A percentile compares a stretch with the other conserved stretches of the same genome.
phyloP scores from a whole-genome alignment of 37 sponge, comb jelly and placozoan genomes.

The Axinella damicornis region DNA sequence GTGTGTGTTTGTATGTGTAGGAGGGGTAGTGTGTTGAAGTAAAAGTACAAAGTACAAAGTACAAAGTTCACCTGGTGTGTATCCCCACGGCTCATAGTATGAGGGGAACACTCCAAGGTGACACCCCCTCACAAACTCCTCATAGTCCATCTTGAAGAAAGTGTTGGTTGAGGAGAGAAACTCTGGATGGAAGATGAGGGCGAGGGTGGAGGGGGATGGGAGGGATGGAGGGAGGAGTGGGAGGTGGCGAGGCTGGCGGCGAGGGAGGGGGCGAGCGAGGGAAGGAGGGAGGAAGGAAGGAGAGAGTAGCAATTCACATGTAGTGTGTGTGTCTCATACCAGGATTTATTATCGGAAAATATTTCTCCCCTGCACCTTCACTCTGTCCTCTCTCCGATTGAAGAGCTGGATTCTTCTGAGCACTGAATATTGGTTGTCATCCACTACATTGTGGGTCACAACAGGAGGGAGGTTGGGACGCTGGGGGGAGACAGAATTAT shows the following conservation, averaged over 20 bases:
- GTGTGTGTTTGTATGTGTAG: too few species aligned
- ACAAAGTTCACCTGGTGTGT: slow-evolving; percentile 89
- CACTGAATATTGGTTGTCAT: slow-evolving; percentile 78
- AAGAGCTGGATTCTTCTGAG: slow-evolving; percentile 91
- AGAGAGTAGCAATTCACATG: not conserved
- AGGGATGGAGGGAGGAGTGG: not conserved
- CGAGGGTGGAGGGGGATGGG: not conserved
- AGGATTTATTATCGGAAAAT: too few species aligned
- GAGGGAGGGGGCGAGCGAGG: too few species aligned
- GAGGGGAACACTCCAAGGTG: slow-evolving; percentile 99
- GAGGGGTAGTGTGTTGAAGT: not conserved
- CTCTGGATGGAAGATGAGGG: slow-evolving; percentile 95
- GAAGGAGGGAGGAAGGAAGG: not conserved
- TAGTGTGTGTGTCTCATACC: too few species aligned
- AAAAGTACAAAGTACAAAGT: not conserved
- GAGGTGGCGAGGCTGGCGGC: not conserved
- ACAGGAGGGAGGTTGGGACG: slow-evolving; percentile 77
- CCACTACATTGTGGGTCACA: slow-evolving; percentile 93
- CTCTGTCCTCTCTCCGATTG: slow-evolving; percentile 88
- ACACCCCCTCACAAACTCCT: slow-evolving; percentile 98
- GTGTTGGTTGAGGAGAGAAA: slow-evolving; percentile 98
- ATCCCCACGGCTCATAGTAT: slow-evolving; percentile 99
- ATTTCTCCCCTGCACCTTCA: slow-evolving; percentile 87
- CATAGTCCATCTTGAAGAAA: slow-evolving; percentile 95
- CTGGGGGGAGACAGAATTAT: slow-evolving; percentile 36